These are phyloP conservation scores for Lutjanus argentimaculatus DNA, from an alignment of 2,797 vertebrate species.

Conservation along the genomic window DNA sequence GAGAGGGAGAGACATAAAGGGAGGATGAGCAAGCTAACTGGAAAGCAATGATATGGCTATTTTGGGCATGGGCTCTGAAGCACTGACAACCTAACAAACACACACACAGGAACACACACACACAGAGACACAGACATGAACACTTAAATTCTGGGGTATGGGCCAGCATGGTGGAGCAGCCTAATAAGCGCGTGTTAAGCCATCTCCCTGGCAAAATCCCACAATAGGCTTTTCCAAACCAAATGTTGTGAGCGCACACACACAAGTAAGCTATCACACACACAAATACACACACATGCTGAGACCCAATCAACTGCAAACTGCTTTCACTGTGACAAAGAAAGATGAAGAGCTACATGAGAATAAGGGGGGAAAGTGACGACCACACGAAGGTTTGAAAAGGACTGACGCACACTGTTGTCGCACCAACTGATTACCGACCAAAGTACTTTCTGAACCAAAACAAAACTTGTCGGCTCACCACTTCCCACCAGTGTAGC, in stretches of 20 bases:
- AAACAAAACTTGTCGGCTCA: conserved; percentile 4
- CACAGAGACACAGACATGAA: conserved; percentile 26
- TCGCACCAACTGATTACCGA: neutral
- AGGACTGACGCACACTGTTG: neutral
- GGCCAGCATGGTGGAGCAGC: conserved; percentile 48
- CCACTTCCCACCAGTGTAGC: neutral
- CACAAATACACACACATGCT: conserved; percentile 25
- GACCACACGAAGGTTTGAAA: neutral
- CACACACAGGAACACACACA: neutral
- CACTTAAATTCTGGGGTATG: conserved; percentile 55
- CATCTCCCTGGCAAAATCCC: conserved; percentile 64
- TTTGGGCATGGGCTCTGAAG: conserved; percentile 42
- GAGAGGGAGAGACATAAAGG: conserved; percentile 22
- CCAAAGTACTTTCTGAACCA: neutral
- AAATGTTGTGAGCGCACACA: conserved; percentile 42
- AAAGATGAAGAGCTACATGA: conserved; percentile 37
- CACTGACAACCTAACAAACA: conserved; percentile 48
- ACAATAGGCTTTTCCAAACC: conserved; percentile 57
- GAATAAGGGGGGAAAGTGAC: neutral
- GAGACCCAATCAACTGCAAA: conserved; percentile 48
- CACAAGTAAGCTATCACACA: neutral
- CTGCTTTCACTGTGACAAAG: conserved; percentile 42
- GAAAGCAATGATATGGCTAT: conserved; percentile 53
- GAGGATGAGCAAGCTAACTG: conserved; percentile 23
- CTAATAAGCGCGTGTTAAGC: conserved; percentile 68